A percentile compares a stretch with the other conserved stretches of the same genome.
Evolutionary conservation across 1,140 invertebrate genomes (phyloP).

Genomic region (Drosophila teissieri): DNA sequence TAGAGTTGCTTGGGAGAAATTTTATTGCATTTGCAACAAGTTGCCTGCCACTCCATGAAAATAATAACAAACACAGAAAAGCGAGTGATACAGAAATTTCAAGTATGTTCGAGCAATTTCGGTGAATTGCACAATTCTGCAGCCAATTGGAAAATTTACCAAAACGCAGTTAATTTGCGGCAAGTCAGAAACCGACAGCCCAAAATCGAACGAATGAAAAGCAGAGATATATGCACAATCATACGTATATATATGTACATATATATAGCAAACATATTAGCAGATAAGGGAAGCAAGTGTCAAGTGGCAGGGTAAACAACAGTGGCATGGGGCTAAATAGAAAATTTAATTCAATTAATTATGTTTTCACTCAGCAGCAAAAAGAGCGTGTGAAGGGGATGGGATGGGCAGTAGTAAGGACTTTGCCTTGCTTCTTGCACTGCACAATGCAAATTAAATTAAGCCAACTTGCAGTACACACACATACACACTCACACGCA

Average conservation of each 20-base stretch:
- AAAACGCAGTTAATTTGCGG: constrained; percentile 62
- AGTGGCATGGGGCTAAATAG: constrained; percentile 57
- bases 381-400: not conserved
- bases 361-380: constrained; percentile 72
- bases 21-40: constrained; percentile 66
- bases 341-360: constrained; percentile 83
- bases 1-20: constrained; percentile 20
- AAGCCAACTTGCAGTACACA: constrained; percentile 45
- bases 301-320: constrained; percentile 22
- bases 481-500: not conserved
- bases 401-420: not conserved
- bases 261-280: not conserved
- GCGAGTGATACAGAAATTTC: constrained; percentile 2
- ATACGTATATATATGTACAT: not conserved
- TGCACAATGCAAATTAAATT: constrained; percentile 71
- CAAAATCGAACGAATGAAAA: constrained; percentile 21
- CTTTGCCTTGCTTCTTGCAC: constrained; percentile 34
- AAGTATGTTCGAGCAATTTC: constrained; percentile 18
- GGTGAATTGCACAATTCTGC: constrained; percentile 77
- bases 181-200: constrained; percentile 19
- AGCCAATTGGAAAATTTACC: constrained; percentile 71
- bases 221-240: not conserved
- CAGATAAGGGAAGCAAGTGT: constrained; percentile 15
- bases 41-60: constrained; percentile 36
- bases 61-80: constrained; percentile 11